These are phyloP conservation scores for human DNA, from an alignment of 2,113 vertebrate species.

Conservation along the genomic window GRCh38 chr18:55459001-55459500, in stretches of 20 bases:
- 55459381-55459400: background rate
- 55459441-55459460: background rate
- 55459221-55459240: background rate
- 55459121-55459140: slow-evolving; percentile 73
- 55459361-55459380: background rate
- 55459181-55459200: slow-evolving; percentile 63
- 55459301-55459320: slow-evolving; percentile 37
- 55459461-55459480: slow-evolving; percentile 1
- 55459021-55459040: slow-evolving; percentile 81
- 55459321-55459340: background rate
- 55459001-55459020: slow-evolving; percentile 79
- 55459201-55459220: slow-evolving; percentile 51
- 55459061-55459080: slow-evolving; percentile 75
- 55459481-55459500: background rate
- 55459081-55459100: slow-evolving; percentile 70
- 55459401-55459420: background rate
- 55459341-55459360: background rate
- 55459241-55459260: slow-evolving; percentile 19
- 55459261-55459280: slow-evolving; percentile 37
- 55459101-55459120: slow-evolving; percentile 71
- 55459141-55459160: slow-evolving; percentile 66
- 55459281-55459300: slow-evolving; percentile 48
- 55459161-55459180: slow-evolving; percentile 41
- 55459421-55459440: background rate
- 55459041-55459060: slow-evolving; percentile 72